Percentiles rank a stretch among this genome's conserved stretches.
These are phyloP conservation scores for Eulacestoma nigropectus DNA, from an alignment of 2,113 vertebrate genomes.

Conservation along the genomic window DNA sequence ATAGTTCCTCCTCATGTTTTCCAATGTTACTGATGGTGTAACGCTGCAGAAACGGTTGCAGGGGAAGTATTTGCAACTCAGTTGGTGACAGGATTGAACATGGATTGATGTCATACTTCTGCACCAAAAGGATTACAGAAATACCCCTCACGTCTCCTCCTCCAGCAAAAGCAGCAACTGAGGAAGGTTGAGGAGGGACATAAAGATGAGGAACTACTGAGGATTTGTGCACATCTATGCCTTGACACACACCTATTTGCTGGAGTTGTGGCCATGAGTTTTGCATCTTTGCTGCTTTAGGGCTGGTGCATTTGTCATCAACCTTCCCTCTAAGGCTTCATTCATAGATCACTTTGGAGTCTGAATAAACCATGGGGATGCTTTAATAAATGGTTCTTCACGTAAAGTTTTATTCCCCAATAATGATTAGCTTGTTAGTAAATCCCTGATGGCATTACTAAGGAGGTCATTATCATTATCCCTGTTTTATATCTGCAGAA, in stretches of 20 bases:
- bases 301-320: background rate
- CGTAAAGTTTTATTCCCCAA: constrained; percentile 43
- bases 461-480: constrained; percentile 55
- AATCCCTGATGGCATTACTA: constrained; percentile 38
- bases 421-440: constrained; percentile 60
- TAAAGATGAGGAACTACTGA: background rate
- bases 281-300: background rate
- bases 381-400: constrained; percentile 44
- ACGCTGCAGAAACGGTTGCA: background rate
- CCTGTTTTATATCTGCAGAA: constrained; percentile 30
- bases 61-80: background rate
- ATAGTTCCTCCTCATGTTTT: background rate
- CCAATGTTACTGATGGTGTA: background rate
- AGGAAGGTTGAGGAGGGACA: background rate
- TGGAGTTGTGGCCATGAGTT: background rate
- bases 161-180: background rate
- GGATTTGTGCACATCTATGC: background rate
- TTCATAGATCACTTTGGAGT: constrained; percentile 29
- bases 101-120: background rate
- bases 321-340: background rate
- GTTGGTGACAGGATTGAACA: background rate
- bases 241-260: background rate
- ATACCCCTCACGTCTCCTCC: background rate
- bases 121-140: background rate
- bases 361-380: constrained; percentile 11